Percentiles rank a stretch among this genome's conserved stretches.
phyloP scores from a whole-genome alignment of 2,888 invertebrate species.

The Macrophya alboannulata region DNA sequence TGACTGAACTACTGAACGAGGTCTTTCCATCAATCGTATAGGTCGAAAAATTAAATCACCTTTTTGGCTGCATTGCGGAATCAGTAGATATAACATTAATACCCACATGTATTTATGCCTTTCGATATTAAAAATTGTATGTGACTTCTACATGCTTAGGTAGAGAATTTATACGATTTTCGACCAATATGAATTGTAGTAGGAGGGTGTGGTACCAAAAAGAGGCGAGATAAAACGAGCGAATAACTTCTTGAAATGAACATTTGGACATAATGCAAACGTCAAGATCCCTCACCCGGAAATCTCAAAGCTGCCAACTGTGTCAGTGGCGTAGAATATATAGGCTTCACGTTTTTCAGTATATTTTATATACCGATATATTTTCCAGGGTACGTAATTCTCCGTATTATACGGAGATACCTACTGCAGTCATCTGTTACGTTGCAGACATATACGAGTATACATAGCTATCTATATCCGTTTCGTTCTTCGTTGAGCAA shows the following conservation, averaged over 20 bases:
- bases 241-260: slow-evolving; percentile 27
- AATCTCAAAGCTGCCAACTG: neutral
- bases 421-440: slow-evolving; percentile 24
- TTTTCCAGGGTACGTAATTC: slow-evolving; percentile 1
- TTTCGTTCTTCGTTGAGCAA: neutral
- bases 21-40: neutral
- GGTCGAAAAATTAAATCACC: neutral
- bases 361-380: slow-evolving; percentile 20
- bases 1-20: neutral
- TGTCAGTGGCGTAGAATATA: slow-evolving; percentile 20
- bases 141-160: slow-evolving; percentile 10
- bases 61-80: neutral
- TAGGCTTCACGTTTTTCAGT: neutral
- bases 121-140: neutral
- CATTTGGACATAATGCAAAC: slow-evolving; percentile 19
- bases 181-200: slow-evolving; percentile 22
- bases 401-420: slow-evolving; percentile 10
- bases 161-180: neutral
- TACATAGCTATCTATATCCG: neutral
- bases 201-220: neutral
- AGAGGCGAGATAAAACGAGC: neutral
- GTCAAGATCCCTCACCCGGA: slow-evolving; percentile 3
- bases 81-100: neutral
- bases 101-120: neutral
- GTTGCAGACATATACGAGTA: neutral